phyloP scores from a whole-genome alignment of 2,888 invertebrate species.

The Aporophyla lueneburgensis region DNA sequence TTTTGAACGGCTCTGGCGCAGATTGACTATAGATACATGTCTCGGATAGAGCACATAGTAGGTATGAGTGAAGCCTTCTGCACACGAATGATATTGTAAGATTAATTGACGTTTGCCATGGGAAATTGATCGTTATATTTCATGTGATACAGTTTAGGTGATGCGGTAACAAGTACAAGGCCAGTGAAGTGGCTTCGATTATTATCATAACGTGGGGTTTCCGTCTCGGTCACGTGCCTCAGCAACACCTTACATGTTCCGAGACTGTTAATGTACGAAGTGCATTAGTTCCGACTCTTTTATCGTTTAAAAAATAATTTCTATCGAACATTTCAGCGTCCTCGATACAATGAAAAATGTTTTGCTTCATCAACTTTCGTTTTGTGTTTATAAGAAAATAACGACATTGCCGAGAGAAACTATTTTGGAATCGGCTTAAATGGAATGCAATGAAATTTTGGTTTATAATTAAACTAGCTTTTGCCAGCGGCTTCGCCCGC shows the following conservation, averaged over 20 bases:
- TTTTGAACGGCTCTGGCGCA: slow-evolving; percentile 69
- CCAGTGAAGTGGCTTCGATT: slow-evolving; percentile 15
- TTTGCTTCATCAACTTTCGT: slow-evolving; percentile 13
- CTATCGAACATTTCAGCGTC: slow-evolving; percentile 25
- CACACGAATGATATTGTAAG: background rate
- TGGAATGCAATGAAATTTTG: too few relatives aligned
- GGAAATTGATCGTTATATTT: background rate
- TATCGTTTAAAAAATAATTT: slow-evolving; percentile 52
- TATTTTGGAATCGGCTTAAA: background rate
- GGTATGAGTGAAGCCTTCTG: slow-evolving; percentile 1
- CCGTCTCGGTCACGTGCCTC: slow-evolving; percentile 50
- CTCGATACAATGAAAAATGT: background rate
- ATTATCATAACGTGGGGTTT: slow-evolving; percentile 27
- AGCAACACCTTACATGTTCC: slow-evolving; percentile 16
- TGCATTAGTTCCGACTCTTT: slow-evolving; percentile 59
- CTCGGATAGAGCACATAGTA: slow-evolving; percentile 33
- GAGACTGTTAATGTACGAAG: slow-evolving; percentile 35
- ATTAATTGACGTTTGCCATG: slow-evolving; percentile 8
- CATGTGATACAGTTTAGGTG: slow-evolving; percentile 2
- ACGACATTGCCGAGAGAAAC: background rate
- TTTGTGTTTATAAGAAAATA: background rate
- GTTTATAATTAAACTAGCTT: background rate
- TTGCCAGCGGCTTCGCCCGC: too few relatives aligned
- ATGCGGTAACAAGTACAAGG: slow-evolving; percentile 21
- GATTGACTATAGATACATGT: slow-evolving; percentile 49